These are phyloP conservation scores for Conomelus anceps DNA, from an alignment of 2,888 invertebrate genomes.

Conservation along the genomic window DNA sequence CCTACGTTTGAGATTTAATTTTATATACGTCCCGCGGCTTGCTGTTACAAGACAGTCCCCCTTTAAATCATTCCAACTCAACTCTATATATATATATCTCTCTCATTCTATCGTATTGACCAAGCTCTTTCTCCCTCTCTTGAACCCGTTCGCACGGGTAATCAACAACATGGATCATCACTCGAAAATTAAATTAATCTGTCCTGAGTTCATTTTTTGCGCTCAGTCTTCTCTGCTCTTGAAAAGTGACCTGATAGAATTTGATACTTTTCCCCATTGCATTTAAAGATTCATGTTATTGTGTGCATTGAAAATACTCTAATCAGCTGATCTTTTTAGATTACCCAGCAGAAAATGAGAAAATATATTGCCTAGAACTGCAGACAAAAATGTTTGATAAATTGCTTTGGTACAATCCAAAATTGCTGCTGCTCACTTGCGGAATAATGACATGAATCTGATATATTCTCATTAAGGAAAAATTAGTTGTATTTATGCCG, in stretches of 20 bases:
- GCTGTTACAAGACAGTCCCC: neutral
- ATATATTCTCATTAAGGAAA: too few species aligned
- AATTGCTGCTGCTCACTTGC: neutral
- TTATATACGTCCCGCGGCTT: neutral
- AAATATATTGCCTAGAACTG: neutral
- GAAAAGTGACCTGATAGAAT: neutral
- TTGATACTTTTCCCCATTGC: neutral
- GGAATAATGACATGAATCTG: neutral
- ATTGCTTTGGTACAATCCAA: neutral
- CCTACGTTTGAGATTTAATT: conserved; percentile 2
- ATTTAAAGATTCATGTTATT: neutral
- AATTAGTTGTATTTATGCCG: too few species aligned
- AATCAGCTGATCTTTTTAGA: too few species aligned
- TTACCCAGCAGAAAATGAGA: neutral
- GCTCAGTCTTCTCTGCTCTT: neutral
- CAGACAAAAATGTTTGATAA: neutral
- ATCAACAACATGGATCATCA: neutral
- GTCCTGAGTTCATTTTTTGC: neutral
- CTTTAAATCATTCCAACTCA: neutral
- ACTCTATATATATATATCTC: neutral
- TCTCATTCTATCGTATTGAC: neutral
- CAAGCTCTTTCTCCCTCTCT: neutral
- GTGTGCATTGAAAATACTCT: neutral
- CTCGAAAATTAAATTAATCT: neutral
- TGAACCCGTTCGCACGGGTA: neutral